Evolutionary conservation across 1,140 invertebrate species (phyloP), one percentile per base, ranked within the genome.

Genomic region (Solenopsis invicta): DNA sequence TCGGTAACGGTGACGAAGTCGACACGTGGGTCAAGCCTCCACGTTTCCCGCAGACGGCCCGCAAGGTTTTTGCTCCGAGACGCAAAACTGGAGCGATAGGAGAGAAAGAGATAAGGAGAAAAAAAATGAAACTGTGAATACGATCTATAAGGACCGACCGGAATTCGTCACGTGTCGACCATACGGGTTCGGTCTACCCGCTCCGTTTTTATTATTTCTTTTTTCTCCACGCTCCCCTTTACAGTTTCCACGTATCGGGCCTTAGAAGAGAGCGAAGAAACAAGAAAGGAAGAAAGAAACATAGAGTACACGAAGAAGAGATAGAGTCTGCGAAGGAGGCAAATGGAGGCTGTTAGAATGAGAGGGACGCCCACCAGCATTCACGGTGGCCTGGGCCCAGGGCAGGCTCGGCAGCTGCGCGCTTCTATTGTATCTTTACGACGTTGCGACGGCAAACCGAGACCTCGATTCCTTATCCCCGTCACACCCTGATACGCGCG

Each of bases 381-480:
- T 45, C 67, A 84, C 69, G 80, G 80, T 75, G 80, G 80, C 80
- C 69, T 84, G 80, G 69, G 61, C 61, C 69, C 41, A 52, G 61
- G 48, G 50, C 45, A 80, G 62, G 54, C 41, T 18, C 37, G 24
- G 80, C 80, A 84, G 80, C 80, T 84, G 80, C 54, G 29, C 41
- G 69, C 29, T 59, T 61, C 80, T 84, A 84, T 84, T 84, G 80
- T 84, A 84, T 84, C 80, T 74, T 84, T 84, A 84, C 45, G 80
- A 84, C 67, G 80, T 52, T 74, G 80, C 56, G 80, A 74, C 69
- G 56, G 34, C 80, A n/a, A 84, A n/a, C 54, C 80, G 62, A 84
- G 69, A 50, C 61, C 72, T 24, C 52, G n/a, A 37, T 56, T 52
- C 50, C 69, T 82, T 34, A 41, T 76, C 54, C 52, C 50, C 64